Evolutionary conservation across 2,888 invertebrate genomes (phyloP).

Genomic region (Agrotis exclamationis): DNA sequence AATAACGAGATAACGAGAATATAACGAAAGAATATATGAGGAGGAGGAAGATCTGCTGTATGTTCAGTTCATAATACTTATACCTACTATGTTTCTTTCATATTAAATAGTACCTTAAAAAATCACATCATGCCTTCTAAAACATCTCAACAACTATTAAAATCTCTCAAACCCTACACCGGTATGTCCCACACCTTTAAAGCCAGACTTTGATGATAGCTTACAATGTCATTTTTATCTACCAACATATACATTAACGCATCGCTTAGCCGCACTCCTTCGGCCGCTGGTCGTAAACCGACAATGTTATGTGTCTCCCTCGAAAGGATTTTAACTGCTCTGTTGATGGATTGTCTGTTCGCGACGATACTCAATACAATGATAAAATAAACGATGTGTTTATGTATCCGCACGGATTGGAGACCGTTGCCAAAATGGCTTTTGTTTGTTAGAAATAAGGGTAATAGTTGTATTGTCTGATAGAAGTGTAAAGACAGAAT

Average conservation of each 20-base stretch:
- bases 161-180: slow-evolving; percentile 1
- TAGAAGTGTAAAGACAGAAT: neutral
- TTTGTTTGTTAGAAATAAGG: neutral
- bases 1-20: no score
- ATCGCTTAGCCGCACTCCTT: slow-evolving; percentile 56
- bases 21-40: no score
- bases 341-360: slow-evolving; percentile 60
- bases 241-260: slow-evolving; percentile 63
- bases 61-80: no score
- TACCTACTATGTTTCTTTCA: no score
- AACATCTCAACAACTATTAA: neutral
- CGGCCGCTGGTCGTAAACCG: slow-evolving; percentile 56
- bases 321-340: slow-evolving; percentile 62
- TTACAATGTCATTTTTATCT: slow-evolving; percentile 68
- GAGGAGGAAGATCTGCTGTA: no score
- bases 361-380: slow-evolving; percentile 46
- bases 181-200: slow-evolving; percentile 64
- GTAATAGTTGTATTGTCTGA: neutral
- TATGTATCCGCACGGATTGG: slow-evolving; percentile 39
- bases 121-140: neutral
- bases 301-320: slow-evolving; percentile 63
- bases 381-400: slow-evolving; percentile 50
- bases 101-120: no score
- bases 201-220: slow-evolving; percentile 53
- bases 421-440: slow-evolving; percentile 21